These are phyloP conservation scores for Eurois occulta DNA, from an alignment of 2,888 invertebrate species.

Conservation along the genomic window DNA sequence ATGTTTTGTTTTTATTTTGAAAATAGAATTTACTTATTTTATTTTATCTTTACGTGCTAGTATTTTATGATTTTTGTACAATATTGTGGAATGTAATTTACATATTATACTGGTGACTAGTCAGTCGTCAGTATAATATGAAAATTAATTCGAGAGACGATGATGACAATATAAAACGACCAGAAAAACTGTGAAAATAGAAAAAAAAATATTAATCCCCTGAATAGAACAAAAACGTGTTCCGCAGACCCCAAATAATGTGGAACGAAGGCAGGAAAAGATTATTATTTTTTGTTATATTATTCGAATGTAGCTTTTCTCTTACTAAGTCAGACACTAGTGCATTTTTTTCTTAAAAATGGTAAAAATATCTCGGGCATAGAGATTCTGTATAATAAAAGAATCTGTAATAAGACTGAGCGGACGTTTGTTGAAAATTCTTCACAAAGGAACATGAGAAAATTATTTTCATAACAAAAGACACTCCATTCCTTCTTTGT, in stretches of 20 bases:
- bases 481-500: slow-evolving; percentile 52
- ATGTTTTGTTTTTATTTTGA: slow-evolving; percentile 6
- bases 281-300: no score
- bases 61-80: neutral
- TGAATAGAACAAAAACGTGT: neutral
- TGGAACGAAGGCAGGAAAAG: neutral
- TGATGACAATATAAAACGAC: neutral
- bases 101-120: no score
- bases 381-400: slow-evolving; percentile 26
- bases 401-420: slow-evolving; percentile 21
- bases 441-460: slow-evolving; percentile 53
- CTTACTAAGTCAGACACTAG: neutral
- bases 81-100: no score
- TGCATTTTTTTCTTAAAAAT: neutral
- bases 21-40: neutral
- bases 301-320: neutral
- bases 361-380: neutral
- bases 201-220: neutral
- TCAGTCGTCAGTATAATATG: neutral
- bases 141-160: neutral
- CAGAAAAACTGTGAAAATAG: neutral
- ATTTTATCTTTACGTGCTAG: neutral
- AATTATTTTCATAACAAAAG: slow-evolving; percentile 53
- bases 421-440: slow-evolving; percentile 26
- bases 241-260: neutral